Evolutionary conservation across 1,140 invertebrate genomes (phyloP).

Genomic region (Coptotermes formosanus): DNA sequence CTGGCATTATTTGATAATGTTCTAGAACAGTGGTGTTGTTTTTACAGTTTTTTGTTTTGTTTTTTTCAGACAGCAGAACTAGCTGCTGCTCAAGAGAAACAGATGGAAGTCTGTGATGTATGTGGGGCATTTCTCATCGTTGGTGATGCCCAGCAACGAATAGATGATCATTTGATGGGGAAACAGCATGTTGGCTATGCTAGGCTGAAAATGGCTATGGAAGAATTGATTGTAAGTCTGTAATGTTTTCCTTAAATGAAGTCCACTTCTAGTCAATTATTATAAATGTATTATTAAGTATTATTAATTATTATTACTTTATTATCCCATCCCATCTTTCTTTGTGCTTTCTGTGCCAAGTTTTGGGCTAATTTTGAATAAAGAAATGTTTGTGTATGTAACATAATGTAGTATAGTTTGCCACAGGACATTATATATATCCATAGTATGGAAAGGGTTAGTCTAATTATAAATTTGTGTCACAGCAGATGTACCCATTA

Average conservation of each 20-base stretch:
- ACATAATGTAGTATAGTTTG: too few relatives aligned
- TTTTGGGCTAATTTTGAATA: background rate
- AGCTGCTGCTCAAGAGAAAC: conserved; percentile 87
- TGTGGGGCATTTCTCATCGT: conserved; percentile 98
- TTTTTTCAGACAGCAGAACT: conserved; percentile 62
- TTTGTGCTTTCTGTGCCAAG: background rate
- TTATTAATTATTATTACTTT: too few relatives aligned
- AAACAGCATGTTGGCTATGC: conserved; percentile 96
- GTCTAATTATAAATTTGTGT: too few relatives aligned
- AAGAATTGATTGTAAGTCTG: conserved; percentile 51
- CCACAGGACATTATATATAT: too few relatives aligned
- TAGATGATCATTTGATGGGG: conserved; percentile 96
- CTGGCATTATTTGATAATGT: too few relatives aligned
- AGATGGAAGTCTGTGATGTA: conserved; percentile 98
- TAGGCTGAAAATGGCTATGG: conserved; percentile 63
- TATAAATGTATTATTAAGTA: too few relatives aligned
- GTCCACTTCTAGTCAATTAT: background rate
- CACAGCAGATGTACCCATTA: too few relatives aligned
- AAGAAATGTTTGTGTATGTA: too few relatives aligned
- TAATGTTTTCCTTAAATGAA: background rate
- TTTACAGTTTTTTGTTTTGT: background rate
- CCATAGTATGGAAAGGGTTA: too few relatives aligned
- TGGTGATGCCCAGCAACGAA: conserved; percentile 95
- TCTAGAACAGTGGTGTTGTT: too few relatives aligned
- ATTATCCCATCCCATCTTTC: background rate